Conservation (phyloP, 1,140 invertebrate genomes). For the Hetaerina americana region DNA sequence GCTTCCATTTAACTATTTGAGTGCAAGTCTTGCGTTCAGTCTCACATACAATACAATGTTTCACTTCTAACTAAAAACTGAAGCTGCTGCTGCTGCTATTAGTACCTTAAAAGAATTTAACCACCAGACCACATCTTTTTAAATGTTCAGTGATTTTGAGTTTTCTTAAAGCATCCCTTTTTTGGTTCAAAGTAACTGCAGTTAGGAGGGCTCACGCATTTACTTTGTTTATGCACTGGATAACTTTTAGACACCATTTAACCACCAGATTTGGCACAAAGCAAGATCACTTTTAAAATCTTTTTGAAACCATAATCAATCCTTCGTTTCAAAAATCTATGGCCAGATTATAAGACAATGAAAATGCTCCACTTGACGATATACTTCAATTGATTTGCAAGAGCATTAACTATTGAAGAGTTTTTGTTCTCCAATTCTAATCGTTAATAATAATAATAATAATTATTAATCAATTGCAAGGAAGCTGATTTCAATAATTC, state of each 20-base stretch:
- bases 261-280: not conserved
- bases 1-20: not conserved
- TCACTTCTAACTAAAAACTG: not conserved
- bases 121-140: not conserved
- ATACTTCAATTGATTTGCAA: not conserved
- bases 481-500: slow-evolving; percentile 3
- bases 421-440: not conserved
- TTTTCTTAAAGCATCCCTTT: not conserved
- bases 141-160: not conserved
- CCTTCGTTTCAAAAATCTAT: not conserved
- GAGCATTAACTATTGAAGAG: not conserved
- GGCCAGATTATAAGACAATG: not conserved
- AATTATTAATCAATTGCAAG: no score
- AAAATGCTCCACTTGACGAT: not conserved
- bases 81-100: not conserved
- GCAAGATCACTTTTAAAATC: not conserved
- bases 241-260: not conserved
- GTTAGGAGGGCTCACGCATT: not conserved
- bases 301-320: not conserved
- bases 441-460: no score
- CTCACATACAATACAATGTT: not conserved
- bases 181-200: not conserved
- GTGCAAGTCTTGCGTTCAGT: not conserved
- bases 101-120: not conserved
- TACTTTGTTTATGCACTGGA: not conserved